phyloP scores from a whole-genome alignment of 2,797 vertebrate species.

The Varecia variegata region DNA sequence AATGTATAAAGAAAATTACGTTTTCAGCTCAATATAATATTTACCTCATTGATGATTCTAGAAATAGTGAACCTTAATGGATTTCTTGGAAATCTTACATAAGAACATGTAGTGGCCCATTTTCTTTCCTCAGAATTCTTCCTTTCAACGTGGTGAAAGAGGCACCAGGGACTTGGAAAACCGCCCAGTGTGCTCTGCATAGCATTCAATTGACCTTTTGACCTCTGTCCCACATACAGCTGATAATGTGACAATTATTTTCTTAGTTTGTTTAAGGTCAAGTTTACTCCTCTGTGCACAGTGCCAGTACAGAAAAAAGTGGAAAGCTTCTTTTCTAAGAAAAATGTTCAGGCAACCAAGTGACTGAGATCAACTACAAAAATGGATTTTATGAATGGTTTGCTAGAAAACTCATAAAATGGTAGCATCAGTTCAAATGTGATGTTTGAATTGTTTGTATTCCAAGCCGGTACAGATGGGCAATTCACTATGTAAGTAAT shows the following conservation, averaged over 20 bases:
- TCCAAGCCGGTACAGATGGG: conserved; percentile 76
- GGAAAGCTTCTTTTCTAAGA: conserved; percentile 56
- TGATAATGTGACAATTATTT: conserved; percentile 16
- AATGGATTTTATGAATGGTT: conserved; percentile 79
- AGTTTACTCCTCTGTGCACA: background rate
- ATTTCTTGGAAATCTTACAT: conserved; percentile 51
- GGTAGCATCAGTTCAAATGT: conserved; percentile 67
- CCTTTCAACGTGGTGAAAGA: conserved; percentile 38
- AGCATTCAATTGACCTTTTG: conserved; percentile 33
- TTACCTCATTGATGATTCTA: background rate
- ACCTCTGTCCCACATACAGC: background rate
- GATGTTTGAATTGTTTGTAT: conserved; percentile 72
- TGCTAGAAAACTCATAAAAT: conserved; percentile 78
- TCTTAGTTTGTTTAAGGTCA: conserved; percentile 40
- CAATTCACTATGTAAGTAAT: conserved; percentile 70
- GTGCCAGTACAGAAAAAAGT: conserved; percentile 53
- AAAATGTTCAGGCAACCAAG: conserved; percentile 65
- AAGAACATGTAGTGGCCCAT: background rate
- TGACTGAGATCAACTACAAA: conserved; percentile 68
- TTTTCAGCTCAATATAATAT: background rate
- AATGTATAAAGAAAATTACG: background rate
- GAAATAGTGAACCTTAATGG: background rate
- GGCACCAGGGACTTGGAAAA: conserved; percentile 6
- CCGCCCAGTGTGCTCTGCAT: background rate
- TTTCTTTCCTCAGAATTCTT: background rate